phyloP scores from a whole-genome alignment of 2,888 invertebrate species.

The Apomyelois bistriatella region DNA sequence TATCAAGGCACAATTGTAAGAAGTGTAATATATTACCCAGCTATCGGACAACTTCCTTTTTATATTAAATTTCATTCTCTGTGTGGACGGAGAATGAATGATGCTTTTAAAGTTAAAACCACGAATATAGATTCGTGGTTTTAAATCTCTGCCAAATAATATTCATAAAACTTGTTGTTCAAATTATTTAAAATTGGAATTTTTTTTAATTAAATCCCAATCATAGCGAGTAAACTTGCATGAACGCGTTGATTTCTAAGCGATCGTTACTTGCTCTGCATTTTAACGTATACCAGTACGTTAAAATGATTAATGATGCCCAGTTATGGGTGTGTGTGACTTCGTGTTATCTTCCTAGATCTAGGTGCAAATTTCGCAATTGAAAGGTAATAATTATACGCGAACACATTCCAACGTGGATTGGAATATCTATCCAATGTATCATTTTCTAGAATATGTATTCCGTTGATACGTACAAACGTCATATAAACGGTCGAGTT shows the following conservation, averaged over 20 bases:
- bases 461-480: conserved; percentile 18
- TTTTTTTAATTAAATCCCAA: conserved; percentile 1
- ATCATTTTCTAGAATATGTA: conserved; percentile 17
- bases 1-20: too few relatives aligned
- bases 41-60: too few relatives aligned
- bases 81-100: too few relatives aligned
- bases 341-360: conserved; percentile 4
- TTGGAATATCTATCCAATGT: conserved; percentile 17
- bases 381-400: neutral
- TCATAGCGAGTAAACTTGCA: conserved; percentile 3
- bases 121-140: too few relatives aligned
- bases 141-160: too few relatives aligned
- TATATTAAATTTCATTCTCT: too few relatives aligned
- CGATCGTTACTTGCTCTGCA: too few relatives aligned
- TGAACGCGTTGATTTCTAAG: neutral
- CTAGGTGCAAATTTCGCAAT: conserved; percentile 2
- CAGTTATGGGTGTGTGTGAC: neutral
- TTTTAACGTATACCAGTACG: neutral
- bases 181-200: too few relatives aligned
- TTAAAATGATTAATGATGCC: conserved; percentile 7
- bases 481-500: too few relatives aligned
- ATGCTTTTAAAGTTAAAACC: too few relatives aligned
- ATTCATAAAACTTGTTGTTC: too few relatives aligned
- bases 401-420: conserved; percentile 3
- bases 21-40: too few relatives aligned